phyloP scores from a whole-genome alignment of 2,888 invertebrate species.

The Dynastes maya region DNA sequence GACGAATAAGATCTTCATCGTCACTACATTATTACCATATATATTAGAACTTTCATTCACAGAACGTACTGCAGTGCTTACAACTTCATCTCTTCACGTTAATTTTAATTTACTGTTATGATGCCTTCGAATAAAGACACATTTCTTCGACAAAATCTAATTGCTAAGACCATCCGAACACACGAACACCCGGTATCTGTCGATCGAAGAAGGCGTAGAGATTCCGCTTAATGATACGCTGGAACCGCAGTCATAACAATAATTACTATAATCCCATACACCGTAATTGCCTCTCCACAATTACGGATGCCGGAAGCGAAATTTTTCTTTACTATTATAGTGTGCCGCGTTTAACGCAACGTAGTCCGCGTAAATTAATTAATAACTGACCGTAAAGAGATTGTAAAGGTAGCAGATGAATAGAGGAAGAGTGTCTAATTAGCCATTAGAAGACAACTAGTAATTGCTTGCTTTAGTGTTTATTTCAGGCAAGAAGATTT shows the following conservation, averaged over 20 bases:
- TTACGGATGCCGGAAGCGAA: constrained; percentile 40
- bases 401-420: neutral
- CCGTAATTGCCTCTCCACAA: constrained; percentile 29
- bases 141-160: constrained; percentile 20
- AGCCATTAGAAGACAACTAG: neutral
- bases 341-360: neutral
- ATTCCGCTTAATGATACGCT: constrained; percentile 8
- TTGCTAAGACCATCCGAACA: neutral
- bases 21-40: neutral
- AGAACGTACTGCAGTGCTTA: neutral
- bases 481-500: neutral
- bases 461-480: neutral
- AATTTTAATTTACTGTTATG: neutral
- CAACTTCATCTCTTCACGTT: constrained; percentile 2
- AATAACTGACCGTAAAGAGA: constrained; percentile 33
- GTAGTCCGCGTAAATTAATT: constrained; percentile 20
- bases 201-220: constrained; percentile 9
- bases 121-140: neutral
- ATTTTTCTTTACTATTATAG: constrained; percentile 15
- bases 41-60: constrained; percentile 1
- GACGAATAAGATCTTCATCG: neutral
- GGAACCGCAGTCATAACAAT: constrained; percentile 3
- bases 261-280: constrained; percentile 38
- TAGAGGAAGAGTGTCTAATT: neutral
- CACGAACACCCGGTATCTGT: constrained; percentile 10